Base-by-base conservation (phyloP, 2,888 invertebrate species). In the Agrotis clavis region DNA sequence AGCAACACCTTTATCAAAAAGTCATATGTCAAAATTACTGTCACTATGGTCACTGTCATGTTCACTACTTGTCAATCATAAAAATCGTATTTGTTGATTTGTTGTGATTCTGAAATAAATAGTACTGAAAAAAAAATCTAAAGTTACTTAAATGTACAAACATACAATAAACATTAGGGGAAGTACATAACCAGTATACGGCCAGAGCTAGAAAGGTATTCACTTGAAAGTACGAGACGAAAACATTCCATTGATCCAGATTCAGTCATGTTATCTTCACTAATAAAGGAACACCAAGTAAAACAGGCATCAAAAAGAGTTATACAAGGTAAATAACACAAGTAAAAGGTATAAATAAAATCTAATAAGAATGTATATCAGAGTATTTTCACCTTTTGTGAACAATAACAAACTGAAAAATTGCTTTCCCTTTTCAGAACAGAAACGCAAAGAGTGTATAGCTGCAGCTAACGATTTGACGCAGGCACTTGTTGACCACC, bases 401-500 rank as follows among this genome's bases (percentile, higher is more conserved):
- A 30, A 59, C n/a, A 54, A 14, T 45, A 50, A 35, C 9, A 14
- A 71, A 21, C 41, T 54, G 1, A n/a, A 18, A 11, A 30, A 51
- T 21, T 19, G 0, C 4, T 30, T 56, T 56, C 18, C 48, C 14
- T 57, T 96, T 97, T 74, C 94, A 99, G 99, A 99, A 96, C 97
- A 98, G 88, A 98, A 98, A 94, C 97, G 99, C 69, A 99, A 99
- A 92, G 99, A 99, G 93, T 99, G 99, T 25, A 97, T 99, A 74
- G 97, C 97, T 83, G 98, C 99, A 67, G 99, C 99, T 2, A 99
- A 98, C 92, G 98, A 98, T 88, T 96, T 99, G 79, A 99, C 99
- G 0, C 98, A 99, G 92, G 98, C 99, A 48, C 96, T 99, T 48
- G 99, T 99, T 0, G 99, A 99, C 94, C 99, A 99, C 93, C 96